phyloP scores from a whole-genome alignment of 2,797 vertebrate genomes.

The Pristis pectinata region DNA sequence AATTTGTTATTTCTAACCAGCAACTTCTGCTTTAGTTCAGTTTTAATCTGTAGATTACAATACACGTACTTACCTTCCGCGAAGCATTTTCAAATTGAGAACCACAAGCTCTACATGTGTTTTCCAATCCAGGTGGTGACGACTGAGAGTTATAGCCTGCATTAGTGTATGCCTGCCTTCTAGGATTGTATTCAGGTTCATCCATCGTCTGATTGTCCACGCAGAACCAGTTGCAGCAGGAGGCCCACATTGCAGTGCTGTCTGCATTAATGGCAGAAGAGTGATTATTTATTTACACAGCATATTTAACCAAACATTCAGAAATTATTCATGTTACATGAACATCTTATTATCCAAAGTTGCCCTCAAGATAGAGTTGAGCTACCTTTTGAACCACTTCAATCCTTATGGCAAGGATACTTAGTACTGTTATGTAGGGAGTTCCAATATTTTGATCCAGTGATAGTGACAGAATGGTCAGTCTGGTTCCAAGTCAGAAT shows the following conservation, averaged over 20 bases:
- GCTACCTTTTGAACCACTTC: background rate
- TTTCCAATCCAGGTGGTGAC: conserved; percentile 58
- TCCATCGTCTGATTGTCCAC: conserved; percentile 68
- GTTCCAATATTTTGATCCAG: background rate
- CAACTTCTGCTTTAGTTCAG: background rate
- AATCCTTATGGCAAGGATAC: background rate
- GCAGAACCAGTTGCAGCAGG: conserved; percentile 87
- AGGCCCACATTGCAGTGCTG: conserved; percentile 71
- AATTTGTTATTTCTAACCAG: background rate
- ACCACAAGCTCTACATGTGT: conserved; percentile 74
- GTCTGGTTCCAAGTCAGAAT: background rate
- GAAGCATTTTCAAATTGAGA: conserved; percentile 54
- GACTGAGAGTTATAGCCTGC: conserved; percentile 75
- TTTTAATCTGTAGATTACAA: background rate
- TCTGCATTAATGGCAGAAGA: background rate
- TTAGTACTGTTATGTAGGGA: background rate
- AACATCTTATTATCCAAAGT: too few relatives aligned
- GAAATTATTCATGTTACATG: too few relatives aligned
- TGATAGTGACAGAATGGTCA: background rate
- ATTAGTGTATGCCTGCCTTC: conserved; percentile 73
- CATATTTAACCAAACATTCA: background rate
- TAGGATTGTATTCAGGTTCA: conserved; percentile 47
- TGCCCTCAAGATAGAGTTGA: background rate
- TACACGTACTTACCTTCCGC: conserved; percentile 68
- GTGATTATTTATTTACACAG: background rate